A percentile compares a stretch with the other conserved stretches of the same genome.
phyloP scores from a whole-genome alignment of 2,113 vertebrate species.

The Tonatia bakeri region DNA sequence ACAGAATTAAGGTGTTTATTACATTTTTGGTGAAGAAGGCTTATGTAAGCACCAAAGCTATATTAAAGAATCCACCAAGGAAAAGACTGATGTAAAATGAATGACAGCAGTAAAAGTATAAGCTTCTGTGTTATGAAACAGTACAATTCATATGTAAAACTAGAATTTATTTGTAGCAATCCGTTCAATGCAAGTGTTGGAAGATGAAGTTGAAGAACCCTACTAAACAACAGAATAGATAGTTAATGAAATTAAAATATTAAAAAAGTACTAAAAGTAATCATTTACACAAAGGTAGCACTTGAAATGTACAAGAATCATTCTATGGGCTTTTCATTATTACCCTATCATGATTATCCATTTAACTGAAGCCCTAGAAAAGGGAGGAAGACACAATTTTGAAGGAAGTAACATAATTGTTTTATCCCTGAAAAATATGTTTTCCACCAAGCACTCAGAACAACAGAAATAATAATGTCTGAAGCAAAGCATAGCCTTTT shows the following conservation, averaged over 20 bases:
- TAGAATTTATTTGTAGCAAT: neutral
- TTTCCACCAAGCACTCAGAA: neutral
- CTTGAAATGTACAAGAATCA: neutral
- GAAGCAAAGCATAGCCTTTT: neutral
- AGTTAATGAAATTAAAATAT: neutral
- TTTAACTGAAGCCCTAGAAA: neutral
- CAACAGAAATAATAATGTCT: neutral
- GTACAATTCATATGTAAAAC: neutral
- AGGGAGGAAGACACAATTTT: neutral
- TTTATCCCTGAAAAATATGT: neutral
- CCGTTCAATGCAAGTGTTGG: neutral
- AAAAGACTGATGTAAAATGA: neutral
- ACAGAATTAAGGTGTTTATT: neutral
- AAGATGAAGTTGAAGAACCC: neutral
- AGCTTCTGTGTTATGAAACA: neutral
- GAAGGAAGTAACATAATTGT: neutral
- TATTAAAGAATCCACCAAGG: neutral
- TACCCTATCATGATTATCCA: neutral
- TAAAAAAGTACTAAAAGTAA: neutral
- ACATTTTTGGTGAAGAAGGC: neutral
- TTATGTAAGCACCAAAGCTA: conserved; percentile 3
- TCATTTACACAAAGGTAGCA: neutral
- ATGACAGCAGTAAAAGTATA: neutral
- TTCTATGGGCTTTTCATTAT: neutral
- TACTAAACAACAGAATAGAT: neutral